Base-by-base conservation (phyloP, 2,113 vertebrate genomes). In the Syngnathus typhle region DNA sequence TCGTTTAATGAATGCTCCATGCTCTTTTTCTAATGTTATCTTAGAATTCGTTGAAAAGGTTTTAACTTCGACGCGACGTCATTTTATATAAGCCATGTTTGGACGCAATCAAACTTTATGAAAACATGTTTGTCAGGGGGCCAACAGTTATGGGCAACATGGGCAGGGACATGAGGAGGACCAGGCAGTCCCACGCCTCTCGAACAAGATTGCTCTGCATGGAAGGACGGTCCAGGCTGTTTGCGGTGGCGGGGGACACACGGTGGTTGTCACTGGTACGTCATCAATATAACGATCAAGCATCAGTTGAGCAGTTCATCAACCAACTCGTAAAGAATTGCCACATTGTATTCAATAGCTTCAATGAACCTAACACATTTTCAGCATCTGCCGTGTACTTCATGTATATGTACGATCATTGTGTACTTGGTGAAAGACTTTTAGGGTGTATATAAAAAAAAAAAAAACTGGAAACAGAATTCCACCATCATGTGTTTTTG, bases 71-170 rank as follows among this genome's bases (percentile, higher is more conserved):
- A 11, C 19, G 36, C 58, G 8, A 11, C 16, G 44, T 47, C 15
- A 47, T 6, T n/a, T 23, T 4, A 36, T 32, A 16, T 15, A 15
- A 36, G 6, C 36, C 36, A 58, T 3, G 7, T 21, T 16, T 47
- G 5, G 44, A 47, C 44, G 15, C 44, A 18, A 15, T 47, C 52
- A 55, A 54, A 54, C n/a, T 54, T 54, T 27, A 23, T 1, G 27
- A 46, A 16, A 27, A 16, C 60, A 13, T 80, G 67, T 51, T 7
- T 51, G 44, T 63, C 83, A 98, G 96, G 96, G 95, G 70, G 93
- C 95, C 18, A 98, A 98, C 87, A 96, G 94, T 83, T 93, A 94
- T 21, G 96, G 95, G 15, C 96, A 98, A 51, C 93, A 97, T 77
- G 94, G 95, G 27, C 92, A 92, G 73, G 93, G 92, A 44, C 90